phyloP scores from a whole-genome alignment of 2,888 invertebrate species.

The Synanthedon tipuliformis region DNA sequence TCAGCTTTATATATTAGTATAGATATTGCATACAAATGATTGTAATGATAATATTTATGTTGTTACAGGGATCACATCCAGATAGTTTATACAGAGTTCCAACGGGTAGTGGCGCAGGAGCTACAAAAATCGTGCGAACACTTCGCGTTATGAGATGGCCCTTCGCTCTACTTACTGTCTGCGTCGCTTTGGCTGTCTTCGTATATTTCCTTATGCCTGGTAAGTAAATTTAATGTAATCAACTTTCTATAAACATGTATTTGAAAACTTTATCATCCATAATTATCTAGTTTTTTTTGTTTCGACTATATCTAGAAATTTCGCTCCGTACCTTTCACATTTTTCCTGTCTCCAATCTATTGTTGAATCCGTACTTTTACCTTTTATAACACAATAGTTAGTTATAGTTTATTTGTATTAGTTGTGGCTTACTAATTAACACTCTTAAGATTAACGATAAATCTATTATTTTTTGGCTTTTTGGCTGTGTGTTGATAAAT shows the following conservation, averaged over 20 bases:
- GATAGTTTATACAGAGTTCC: conserved; percentile 62
- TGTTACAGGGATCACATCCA: conserved; percentile 61
- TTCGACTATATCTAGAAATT: background rate
- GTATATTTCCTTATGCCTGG: conserved; percentile 67
- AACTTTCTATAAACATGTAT: background rate
- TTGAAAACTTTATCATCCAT: background rate
- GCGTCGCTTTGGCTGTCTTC: conserved; percentile 56
- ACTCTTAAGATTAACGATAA: too few relatives aligned
- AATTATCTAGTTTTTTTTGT: background rate
- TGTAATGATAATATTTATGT: conserved; percentile 6
- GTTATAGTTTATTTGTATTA: background rate
- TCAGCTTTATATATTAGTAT: too few relatives aligned
- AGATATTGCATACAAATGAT: too few relatives aligned
- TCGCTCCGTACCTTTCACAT: conserved; percentile 30
- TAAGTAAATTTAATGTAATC: conserved; percentile 17
- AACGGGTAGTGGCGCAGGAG: conserved; percentile 21
- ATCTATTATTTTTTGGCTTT: too few relatives aligned
- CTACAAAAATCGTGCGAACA: conserved; percentile 29
- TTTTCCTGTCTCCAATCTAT: conserved; percentile 12
- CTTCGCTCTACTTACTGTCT: conserved; percentile 48
- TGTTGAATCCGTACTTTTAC: conserved; percentile 10
- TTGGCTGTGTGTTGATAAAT: too few relatives aligned
- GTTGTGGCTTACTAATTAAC: too few relatives aligned
- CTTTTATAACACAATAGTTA: conserved; percentile 2
- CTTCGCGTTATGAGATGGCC: conserved; percentile 62